Evolutionary conservation across 2,888 invertebrate species (phyloP).

Genomic region (Celastrina argiolus): DNA sequence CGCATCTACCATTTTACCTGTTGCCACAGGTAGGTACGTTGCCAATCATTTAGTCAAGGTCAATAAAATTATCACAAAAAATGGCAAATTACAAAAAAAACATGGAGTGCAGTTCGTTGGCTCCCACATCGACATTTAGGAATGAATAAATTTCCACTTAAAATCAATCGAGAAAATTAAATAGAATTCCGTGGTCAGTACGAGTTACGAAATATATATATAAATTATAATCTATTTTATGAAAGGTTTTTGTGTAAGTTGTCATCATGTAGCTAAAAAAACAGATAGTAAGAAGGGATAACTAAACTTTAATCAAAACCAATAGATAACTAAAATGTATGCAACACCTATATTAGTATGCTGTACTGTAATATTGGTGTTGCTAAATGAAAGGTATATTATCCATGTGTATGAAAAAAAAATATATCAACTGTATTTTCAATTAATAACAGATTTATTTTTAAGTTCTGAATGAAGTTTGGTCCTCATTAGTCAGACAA

Average conservation of each 20-base stretch:
- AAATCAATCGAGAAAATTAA: background rate
- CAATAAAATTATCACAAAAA: background rate
- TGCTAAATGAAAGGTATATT: too few relatives aligned
- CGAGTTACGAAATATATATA: background rate
- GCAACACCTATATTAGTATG: too few relatives aligned
- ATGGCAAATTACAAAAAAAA: conserved; percentile 10
- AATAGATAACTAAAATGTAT: too few relatives aligned
- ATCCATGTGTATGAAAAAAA: too few relatives aligned
- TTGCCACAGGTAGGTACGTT: background rate
- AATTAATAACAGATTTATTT: too few relatives aligned
- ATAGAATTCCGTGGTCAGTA: background rate
- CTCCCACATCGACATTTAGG: background rate
- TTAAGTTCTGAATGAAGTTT: background rate
- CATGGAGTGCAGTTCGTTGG: background rate
- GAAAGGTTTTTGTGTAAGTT: too few relatives aligned
- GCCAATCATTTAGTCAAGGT: background rate
- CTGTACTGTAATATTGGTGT: too few relatives aligned
- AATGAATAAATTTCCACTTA: background rate
- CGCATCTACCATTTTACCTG: background rate
- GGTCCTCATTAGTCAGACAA: background rate
- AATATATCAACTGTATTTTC: too few relatives aligned
- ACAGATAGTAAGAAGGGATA: too few relatives aligned
- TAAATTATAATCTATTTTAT: too few relatives aligned
- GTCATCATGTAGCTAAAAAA: too few relatives aligned
- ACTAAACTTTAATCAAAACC: too few relatives aligned